Evolutionary conservation across 2,113 vertebrate species (phyloP).

Genomic region (Erythrolamprus reginae): DNA sequence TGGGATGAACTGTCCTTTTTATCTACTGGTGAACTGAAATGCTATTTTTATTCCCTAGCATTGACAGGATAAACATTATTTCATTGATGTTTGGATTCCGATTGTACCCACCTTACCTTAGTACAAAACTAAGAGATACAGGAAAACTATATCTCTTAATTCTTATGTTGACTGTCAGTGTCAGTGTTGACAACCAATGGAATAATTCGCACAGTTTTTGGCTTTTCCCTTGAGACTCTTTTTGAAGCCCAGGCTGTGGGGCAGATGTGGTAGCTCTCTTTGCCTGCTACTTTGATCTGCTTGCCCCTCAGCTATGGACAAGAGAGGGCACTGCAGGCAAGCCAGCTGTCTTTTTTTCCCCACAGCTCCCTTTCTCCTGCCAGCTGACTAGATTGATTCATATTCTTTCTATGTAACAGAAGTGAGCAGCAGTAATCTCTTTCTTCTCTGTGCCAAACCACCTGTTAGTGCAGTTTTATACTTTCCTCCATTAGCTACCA

Average conservation of each 20-base stretch:
- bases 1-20: not conserved
- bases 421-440: conserved; percentile 1
- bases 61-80: not conserved
- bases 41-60: not conserved
- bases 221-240: not conserved
- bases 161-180: not conserved
- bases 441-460: conserved; percentile 13
- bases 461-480: not conserved
- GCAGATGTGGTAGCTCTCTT: not conserved
- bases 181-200: not conserved
- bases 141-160: not conserved
- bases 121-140: too few relatives aligned
- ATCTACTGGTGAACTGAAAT: not conserved
- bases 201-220: conserved; percentile 9
- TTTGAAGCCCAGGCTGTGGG: conserved; percentile 1
- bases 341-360: conserved; percentile 13
- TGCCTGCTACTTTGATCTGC: not conserved
- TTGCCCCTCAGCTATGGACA: conserved; percentile 6
- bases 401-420: conserved; percentile 5
- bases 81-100: not conserved
- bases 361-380: conserved; percentile 4
- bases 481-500: not conserved
- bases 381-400: conserved; percentile 16
- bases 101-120: not conserved
- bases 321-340: conserved; percentile 20